A percentile compares a stretch with the other conserved stretches of the same genome.
These are phyloP conservation scores for Trichosurus vulpecula DNA, from an alignment of 2,797 vertebrate genomes.

Conservation along the genomic window DNA sequence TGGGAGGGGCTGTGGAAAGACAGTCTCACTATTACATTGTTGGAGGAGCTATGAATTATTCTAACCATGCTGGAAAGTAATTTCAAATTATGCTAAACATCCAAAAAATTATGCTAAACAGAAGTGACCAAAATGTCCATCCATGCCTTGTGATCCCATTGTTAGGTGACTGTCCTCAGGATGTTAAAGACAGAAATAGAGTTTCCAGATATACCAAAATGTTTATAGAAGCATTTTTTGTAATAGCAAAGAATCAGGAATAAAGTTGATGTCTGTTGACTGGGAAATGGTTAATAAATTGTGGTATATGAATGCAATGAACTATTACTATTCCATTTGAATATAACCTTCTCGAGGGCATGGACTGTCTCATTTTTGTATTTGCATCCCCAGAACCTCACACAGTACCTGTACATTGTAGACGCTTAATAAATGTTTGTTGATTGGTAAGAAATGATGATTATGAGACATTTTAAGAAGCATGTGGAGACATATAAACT, in stretches of 20 bases:
- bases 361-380: not conserved
- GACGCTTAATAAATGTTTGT: not conserved
- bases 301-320: not conserved
- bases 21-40: too few species aligned
- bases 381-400: not conserved
- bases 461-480: not conserved
- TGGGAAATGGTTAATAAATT: not conserved
- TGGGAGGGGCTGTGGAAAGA: not conserved
- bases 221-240: not conserved
- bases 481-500: not conserved
- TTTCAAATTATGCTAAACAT: too few species aligned
- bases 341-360: not conserved
- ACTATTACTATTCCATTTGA: not conserved
- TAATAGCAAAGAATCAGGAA: not conserved
- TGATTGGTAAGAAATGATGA: not conserved
- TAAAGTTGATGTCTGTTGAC: not conserved
- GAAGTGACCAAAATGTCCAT: too few species aligned
- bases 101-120: too few species aligned
- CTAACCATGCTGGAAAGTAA: too few species aligned
- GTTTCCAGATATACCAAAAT: not conserved
- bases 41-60: too few species aligned
- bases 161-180: not conserved
- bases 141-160: too few species aligned
- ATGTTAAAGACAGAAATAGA: not conserved
- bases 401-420: not conserved